Evolutionary conservation across 2,113 vertebrate species (phyloP), one percentile per base, ranked within the genome.

Genomic region (Hystrix brachyura): DNA sequence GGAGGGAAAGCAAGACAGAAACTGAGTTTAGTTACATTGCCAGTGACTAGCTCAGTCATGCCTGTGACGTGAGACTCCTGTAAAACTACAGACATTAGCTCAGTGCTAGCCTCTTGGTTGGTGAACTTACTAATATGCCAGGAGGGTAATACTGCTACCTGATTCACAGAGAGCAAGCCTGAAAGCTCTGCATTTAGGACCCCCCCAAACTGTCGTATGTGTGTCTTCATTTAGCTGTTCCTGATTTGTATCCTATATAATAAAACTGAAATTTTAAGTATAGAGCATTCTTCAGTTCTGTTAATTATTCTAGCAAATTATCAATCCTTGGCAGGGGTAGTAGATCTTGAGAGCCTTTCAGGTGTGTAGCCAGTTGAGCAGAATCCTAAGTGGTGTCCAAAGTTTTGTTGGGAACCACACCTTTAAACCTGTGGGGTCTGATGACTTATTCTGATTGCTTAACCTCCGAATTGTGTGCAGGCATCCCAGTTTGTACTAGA

Each of bases 251-350:
- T 46, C 71, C 38, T 74, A 4, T 74, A 71, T 46, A 74, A 74
- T 74, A 46, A 25, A 46, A 12, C 19, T 46, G 43, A 46, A 74
- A 74, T 74, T 13, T 0, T 90, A 93, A 69, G 15, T 85, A 53
- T 85, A 85, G 43, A 84, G 79, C 34, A 62, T 88, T 84, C 19
- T 69, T 60, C 7, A 83, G 48, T 65, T 74, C 64, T 82, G 0
- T 65, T 76, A 88, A 14, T 95, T 53, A 34, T 60, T 87, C 8
- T 76, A 88, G 38, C 32, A 82, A 76, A 81, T 95, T 74, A 51
- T 51, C 32, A 64, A 65, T 59, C 21, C 71, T 74, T 46, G 38
- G 21, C 71, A 38, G 69, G 18, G 12, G 32, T 34, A 29, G 19
- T 46, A 74, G 43, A 38, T 74, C 67, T 93, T 79, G 53, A 34